Base-by-base conservation (phyloP, 37 sponge, comb jelly and placozoan genomes). In the Lycopodina hypogea region DNA sequence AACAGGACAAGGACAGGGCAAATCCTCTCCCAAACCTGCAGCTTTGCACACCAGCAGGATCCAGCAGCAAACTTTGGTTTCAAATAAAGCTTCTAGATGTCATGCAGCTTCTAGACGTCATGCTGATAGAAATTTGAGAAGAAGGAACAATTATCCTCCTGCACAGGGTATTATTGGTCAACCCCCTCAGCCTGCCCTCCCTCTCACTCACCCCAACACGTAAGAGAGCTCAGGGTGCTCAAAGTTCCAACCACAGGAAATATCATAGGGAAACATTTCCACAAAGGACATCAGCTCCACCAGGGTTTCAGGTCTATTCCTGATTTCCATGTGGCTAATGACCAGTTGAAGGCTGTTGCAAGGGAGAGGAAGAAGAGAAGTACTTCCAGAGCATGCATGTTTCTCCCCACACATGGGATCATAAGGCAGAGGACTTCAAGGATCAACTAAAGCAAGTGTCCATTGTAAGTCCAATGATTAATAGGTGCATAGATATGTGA, bases 371-470 rank as follows among this genome's bases (percentile, higher is more conserved):
- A 38, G 61, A 40, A 38, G 53, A 48, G 22, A 22, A 56, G 66
- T 37, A 48, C 22, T 17, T 72, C 45, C 26, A 42, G 58, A 38
- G 40, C 38, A 35, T 41, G 73, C 36, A 71, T 30, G 64, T 23
- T 45, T 23, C 15, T 72, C 28, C 40, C 63, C 2, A 26, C n/a
- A 19, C 72, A 63, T n/a, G 12, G 42, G 30, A 26, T 3, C 40
- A 39, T 2, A 42, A n/a, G 32, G 55, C 36, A 23, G 51, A 51
- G 64, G 14, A 58, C 42, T 90, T 83, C 79, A 90, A 86, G 51
- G 30, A 18, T 9, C 91, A 90, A 79, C 75, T 86, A 51, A 45
- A 71, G 39, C 48, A 48, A 0, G 51, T 83, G 24, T 71, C 83
- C 37, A 69, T 78, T 78, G 91, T 90, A 74, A 62, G 76, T 62